Conservation (phyloP, 1,140 invertebrate species). For the Dinoponera quadriceps region DNA sequence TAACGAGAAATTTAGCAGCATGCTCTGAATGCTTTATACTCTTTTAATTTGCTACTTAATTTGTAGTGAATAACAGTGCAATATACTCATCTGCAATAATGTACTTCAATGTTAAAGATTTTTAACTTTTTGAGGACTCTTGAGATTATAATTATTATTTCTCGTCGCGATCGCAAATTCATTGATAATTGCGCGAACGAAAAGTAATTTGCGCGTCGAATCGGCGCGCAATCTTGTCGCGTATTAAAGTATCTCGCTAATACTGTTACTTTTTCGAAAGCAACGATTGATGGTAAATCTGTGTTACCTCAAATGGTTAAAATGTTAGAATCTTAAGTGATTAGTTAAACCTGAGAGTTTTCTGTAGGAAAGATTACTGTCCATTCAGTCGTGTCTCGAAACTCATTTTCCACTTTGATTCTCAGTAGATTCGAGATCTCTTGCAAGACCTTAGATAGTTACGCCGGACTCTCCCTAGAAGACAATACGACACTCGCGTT, state of each 20-base stretch:
- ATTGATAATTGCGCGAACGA: neutral
- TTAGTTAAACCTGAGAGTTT: constrained; percentile 78
- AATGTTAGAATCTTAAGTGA: constrained; percentile 63
- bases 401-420: constrained; percentile 28
- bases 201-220: constrained; percentile 10
- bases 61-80: constrained; percentile 65
- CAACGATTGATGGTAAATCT: constrained; percentile 19
- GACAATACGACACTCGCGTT: neutral
- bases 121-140: constrained; percentile 69
- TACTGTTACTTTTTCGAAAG: constrained; percentile 27
- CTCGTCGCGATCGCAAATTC: constrained; percentile 8
- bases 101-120: constrained; percentile 65
- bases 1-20: constrained; percentile 72
- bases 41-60: constrained; percentile 77
- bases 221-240: neutral
- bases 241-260: constrained; percentile 29
- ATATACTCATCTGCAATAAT: constrained; percentile 71
- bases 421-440: neutral
- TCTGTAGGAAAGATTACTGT: constrained; percentile 69
- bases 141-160: constrained; percentile 42
- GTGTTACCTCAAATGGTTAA: constrained; percentile 68
- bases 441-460: constrained; percentile 16
- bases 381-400: constrained; percentile 24
- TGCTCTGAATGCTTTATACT: constrained; percentile 76
- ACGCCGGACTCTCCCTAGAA: constrained; percentile 1